Base-by-base conservation (phyloP, 2,113 vertebrate genomes). In the Hypanus sabinus region DNA sequence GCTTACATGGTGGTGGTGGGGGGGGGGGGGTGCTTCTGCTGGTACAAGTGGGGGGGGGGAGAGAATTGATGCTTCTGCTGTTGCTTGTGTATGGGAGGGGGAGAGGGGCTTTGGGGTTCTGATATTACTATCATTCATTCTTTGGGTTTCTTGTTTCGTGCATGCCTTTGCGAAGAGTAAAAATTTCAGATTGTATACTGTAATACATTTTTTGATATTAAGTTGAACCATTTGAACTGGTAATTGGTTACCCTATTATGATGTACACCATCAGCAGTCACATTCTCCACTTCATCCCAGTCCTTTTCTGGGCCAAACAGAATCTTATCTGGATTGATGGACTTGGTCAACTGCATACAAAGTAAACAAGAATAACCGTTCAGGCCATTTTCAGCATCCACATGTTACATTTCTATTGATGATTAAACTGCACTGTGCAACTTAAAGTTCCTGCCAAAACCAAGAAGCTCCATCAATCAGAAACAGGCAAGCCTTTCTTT, bases 211-310 rank as follows among this genome's bases (percentile, higher is more conserved):
- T 46, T 3, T 46, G 46, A 46, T 1, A 46, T 46, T 46, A 46
- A 46, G 46, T 46, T 46, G 46, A 46, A 46, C 46, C 46, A 46
- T 46, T 46, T 46, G 46, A 92, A 24, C 33, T 71, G 71, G n/a
- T 38, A 20, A 92, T 71, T 73, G 27, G 3, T 38, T 97, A 99
- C 98, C 98, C 98, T 98, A 94, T 98, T 98, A 94, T 98, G 98
- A 24, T 98, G 96, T 38, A 97, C 96, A 75, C 98, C 98, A 75
- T 98, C 97, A 94, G 98, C 98, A 0, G 97, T 96, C 87, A 97
- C 97, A 94, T 95, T 96, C 88, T 94, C 95, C 94, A 97, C 96
- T 73, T 96, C 95, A 30, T 96, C 95, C 94, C 96, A 96, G 94
- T 97, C 97, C 95, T 95, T 97, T 94, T 96, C 95, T 0, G 95